Base-by-base conservation (phyloP, 1,140 invertebrate genomes). In the Aphelenchoides besseyi region DNA sequence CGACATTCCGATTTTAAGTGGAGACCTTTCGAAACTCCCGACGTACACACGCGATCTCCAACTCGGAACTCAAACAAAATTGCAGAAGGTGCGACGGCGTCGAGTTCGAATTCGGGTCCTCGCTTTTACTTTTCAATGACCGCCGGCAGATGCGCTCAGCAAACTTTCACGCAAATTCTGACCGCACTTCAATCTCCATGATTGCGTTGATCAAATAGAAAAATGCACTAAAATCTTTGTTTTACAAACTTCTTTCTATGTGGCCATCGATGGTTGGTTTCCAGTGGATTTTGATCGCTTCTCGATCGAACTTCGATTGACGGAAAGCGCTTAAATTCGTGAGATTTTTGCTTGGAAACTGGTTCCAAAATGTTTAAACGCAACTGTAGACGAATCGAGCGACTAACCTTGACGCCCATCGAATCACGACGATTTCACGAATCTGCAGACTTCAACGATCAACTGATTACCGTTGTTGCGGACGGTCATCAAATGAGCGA, bases 1-100 rank as follows among this genome's bases (percentile, higher is more conserved):
- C 41, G 23, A 48, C 41, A 48, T 48, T 48, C 41, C 41, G 41
- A 48, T 48, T 48, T n/a, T 48, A 48, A 48, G 41, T 48, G 41
- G n/a, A n/a, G n/a, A n/a, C 41, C 41, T 48, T 48, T 48, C 41
- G 41, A 48, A 48, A 48, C 23, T 48, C 41, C 41, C 41, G 41
- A 12, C 41, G 41, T 12, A 48, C 41, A 48, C 41, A 48, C 41
- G 41, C 41, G 41, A 48, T 48, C 41, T 48, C 41, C 41, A 23
- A 48, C 12, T 16, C 41, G 12, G 41, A 48, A 48, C 41, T 48
- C 41, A 48, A 48, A 48, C 41, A 48, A 23, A 48, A 48, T 48
- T 48, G 41, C 41, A 48, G 41, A 48, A 48, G 41, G 41, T 48
- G 41, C 41, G 41, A n/a, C n/a, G 41, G 41, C 41, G 41, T 12